Base-by-base conservation (phyloP, 2,888 invertebrate genomes). In the Leptinotarsa rubiginosa region DNA sequence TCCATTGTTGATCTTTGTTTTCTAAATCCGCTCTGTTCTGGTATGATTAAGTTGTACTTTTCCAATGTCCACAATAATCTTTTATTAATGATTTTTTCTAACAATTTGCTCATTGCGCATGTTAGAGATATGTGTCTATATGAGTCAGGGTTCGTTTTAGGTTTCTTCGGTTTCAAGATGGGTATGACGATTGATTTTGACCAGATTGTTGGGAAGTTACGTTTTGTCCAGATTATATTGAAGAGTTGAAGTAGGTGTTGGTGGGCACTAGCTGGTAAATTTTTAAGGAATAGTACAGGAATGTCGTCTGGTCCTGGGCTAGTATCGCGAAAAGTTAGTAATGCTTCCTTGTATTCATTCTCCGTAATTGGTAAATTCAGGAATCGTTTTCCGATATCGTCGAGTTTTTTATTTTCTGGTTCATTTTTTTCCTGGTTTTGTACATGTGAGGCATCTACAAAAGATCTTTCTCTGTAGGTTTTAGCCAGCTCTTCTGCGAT, bases 71-170 rank as follows among this genome's bases (percentile, higher is more conserved):
- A 78, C 4, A 71, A 13, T 22, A 79, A 49, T 74, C 78, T 70
- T n/a, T 66, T 66, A 50, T 77, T 79, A 16, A 79, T 18, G 13
- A 76, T 73, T 65, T 75, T 76, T 64, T 79, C 75, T 3, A 78
- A 15, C 16, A 76, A 20, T 56, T 76, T 74, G 56, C 74, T 59
- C 18, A 72, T 47, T 12, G 68, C 62, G 67, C 70, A 75, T 2
- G 76, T 76, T 5, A 76, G 64, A 4, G 76, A 73, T 41, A 79
- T 78, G 4, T 78, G 76, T 59, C 75, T 69, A 52, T 78, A 78
- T 22, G 73, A 73, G 7, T 66, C 49, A 10, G 72, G 49, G 2
- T 54, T 20, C 3, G 16, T 52, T 67, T 67, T 67, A 3, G 65
- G 16, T 69, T 65, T 70, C 2, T 70, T 72, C 16, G 71, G 66